Conservation (phyloP, 1,140 invertebrate species). For the Pentalonia nigronervosa region DNA sequence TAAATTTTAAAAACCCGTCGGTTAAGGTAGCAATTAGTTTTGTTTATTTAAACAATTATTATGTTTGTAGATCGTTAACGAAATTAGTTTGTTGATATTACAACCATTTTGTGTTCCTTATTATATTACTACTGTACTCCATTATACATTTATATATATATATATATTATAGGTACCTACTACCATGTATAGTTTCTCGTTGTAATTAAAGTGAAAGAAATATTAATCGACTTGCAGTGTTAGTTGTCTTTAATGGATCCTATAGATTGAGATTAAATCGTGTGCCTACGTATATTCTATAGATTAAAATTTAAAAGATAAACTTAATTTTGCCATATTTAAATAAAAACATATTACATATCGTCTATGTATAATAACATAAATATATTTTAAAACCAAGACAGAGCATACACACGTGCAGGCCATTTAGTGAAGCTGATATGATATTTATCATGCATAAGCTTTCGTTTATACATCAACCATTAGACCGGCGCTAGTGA, state of each 20-base stretch:
- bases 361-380: not conserved
- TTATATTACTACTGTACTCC: not conserved
- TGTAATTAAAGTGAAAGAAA: slow-evolving; percentile 11
- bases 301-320: not conserved
- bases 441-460: not conserved
- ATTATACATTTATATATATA: not conserved
- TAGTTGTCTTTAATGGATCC: not conserved
- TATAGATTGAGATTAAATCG: not conserved
- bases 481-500: too few relatives aligned
- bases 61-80: slow-evolving; percentile 2
- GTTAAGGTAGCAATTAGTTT: slow-evolving; percentile 1
- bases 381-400: not conserved
- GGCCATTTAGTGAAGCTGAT: not conserved
- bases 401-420: not conserved
- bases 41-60: not conserved
- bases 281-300: not conserved
- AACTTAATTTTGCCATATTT: not conserved
- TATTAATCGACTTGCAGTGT: not conserved
- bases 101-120: not conserved
- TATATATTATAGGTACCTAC: too few relatives aligned
- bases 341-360: not conserved
- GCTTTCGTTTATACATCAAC: too few relatives aligned
- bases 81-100: not conserved
- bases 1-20: not conserved
- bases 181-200: not conserved